Conservation (phyloP, 2,797 vertebrate genomes). For the Nannoperca obscura region DNA sequence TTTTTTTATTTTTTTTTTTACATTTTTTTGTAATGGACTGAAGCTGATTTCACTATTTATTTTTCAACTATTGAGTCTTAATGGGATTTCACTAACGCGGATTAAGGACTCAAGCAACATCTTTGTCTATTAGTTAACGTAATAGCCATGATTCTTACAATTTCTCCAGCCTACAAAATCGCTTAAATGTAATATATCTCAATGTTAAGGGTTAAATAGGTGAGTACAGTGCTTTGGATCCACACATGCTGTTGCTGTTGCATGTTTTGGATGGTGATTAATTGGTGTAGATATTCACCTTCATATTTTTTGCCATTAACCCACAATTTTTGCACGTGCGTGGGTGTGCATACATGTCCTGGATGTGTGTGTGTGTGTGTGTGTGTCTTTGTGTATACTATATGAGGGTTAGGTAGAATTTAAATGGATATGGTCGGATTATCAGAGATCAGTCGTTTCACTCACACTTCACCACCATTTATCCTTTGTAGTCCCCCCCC, state of each 20-base stretch:
- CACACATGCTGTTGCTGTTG: slow-evolving; percentile 64
- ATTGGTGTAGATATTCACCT: slow-evolving; percentile 25
- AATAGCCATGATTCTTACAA: slow-evolving; percentile 64
- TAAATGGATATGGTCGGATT: slow-evolving; percentile 46
- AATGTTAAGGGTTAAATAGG: slow-evolving; percentile 78
- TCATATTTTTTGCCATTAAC: slow-evolving; percentile 13
- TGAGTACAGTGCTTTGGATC: slow-evolving; percentile 75
- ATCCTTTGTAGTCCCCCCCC: slow-evolving; percentile 17
- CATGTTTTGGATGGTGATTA: slow-evolving; percentile 54
- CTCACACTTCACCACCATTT: slow-evolving; percentile 42
- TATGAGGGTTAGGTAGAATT: slow-evolving; percentile 15
- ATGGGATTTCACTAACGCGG: slow-evolving; percentile 82
- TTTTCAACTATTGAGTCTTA: slow-evolving; percentile 79
- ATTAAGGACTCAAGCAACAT: slow-evolving; percentile 80
- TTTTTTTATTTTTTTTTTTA: slow-evolving; percentile 35
- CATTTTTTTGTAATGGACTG: slow-evolving; percentile 74
- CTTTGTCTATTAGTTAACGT: slow-evolving; percentile 72
- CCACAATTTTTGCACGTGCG: slow-evolving; percentile 22
- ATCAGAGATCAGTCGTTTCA: slow-evolving; percentile 51
- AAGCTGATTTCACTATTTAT: slow-evolving; percentile 77
- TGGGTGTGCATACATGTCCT: slow-evolving; percentile 18
- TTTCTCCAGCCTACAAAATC: slow-evolving; percentile 68
- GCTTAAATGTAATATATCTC: slow-evolving; percentile 54
- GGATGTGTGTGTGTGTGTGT: slow-evolving; percentile 30
- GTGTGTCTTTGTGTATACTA: slow-evolving; percentile 37